phyloP scores from a whole-genome alignment of 2,888 invertebrate species.

The Eilema griseolum region DNA sequence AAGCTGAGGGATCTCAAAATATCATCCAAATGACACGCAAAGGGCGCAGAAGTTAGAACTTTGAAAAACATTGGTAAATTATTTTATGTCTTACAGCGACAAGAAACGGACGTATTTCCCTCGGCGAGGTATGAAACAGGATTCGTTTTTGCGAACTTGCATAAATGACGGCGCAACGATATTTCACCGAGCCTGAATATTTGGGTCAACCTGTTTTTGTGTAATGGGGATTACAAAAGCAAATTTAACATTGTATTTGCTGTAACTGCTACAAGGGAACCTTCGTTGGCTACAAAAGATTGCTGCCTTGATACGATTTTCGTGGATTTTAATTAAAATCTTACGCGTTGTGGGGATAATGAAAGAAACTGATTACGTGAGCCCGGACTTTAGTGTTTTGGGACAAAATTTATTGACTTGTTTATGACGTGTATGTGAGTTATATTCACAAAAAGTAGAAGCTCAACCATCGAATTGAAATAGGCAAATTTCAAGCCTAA shows the following conservation, averaged over 20 bases:
- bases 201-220: conserved; percentile 86
- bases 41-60: conserved; percentile 68
- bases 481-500: conserved; percentile 65
- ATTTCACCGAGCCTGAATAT: conserved; percentile 82
- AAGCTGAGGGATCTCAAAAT: conserved; percentile 69
- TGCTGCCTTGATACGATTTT: conserved; percentile 77
- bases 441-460: conserved; percentile 52
- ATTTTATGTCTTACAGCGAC: conserved; percentile 70
- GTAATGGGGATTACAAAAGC: conserved; percentile 83
- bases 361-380: conserved; percentile 73
- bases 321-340: conserved; percentile 84
- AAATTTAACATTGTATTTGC: conserved; percentile 83
- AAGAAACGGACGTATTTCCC: conserved; percentile 73
- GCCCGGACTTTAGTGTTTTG: conserved; percentile 61
- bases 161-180: conserved; percentile 82
- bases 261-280: conserved; percentile 78
- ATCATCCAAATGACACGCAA: conserved; percentile 76
- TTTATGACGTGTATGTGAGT: conserved; percentile 53
- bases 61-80: conserved; percentile 59
- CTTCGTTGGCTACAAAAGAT: conserved; percentile 80
- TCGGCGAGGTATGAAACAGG: conserved; percentile 67
- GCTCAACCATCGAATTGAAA: conserved; percentile 61
- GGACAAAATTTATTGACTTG: conserved; percentile 65
- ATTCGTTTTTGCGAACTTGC: conserved; percentile 84
- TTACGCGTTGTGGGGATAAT: conserved; percentile 75